These are phyloP conservation scores for Drosophila seclusa DNA, from an alignment of 2,888 invertebrate genomes.

Conservation along the genomic window DNA sequence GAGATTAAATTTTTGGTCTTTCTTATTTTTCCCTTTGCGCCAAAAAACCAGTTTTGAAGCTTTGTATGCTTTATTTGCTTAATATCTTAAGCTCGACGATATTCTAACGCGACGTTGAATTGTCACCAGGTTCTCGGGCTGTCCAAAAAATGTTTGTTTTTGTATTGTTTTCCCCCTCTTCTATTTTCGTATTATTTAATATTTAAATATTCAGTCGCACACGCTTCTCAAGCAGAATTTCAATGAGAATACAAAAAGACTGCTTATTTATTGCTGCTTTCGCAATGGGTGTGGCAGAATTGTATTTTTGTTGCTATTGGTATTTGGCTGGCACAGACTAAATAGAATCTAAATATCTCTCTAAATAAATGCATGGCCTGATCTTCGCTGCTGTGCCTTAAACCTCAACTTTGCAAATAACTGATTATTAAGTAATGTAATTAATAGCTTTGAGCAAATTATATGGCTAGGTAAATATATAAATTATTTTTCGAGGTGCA, in stretches of 20 bases:
- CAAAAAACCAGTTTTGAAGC: conserved; percentile 52
- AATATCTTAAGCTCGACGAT: conserved; percentile 34
- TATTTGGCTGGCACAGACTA: neutral
- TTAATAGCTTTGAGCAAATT: conserved; percentile 12
- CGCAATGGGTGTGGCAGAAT: conserved; percentile 11
- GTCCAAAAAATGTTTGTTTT: conserved; percentile 12
- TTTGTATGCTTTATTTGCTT: conserved; percentile 33
- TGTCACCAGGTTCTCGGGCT: conserved; percentile 39
- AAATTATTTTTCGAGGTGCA: neutral
- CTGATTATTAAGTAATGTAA: conserved; percentile 12
- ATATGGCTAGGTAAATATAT: conserved; percentile 1
- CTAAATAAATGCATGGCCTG: neutral
- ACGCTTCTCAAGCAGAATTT: conserved; percentile 45
- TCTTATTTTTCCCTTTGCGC: conserved; percentile 15
- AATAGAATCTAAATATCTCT: conserved; percentile 9
- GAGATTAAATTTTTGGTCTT: neutral
- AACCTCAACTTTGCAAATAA: conserved; percentile 9
- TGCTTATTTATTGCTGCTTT: conserved; percentile 10
- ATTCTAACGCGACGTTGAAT: conserved; percentile 33
- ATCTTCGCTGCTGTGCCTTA: conserved; percentile 4
- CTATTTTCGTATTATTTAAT: conserved; percentile 48
- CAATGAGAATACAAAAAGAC: conserved; percentile 48
- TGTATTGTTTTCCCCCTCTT: neutral
- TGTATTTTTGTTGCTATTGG: conserved; percentile 1
- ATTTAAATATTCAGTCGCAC: conserved; percentile 58